phyloP scores from a whole-genome alignment of 1,140 invertebrate species.

The Aphis gossypii region DNA sequence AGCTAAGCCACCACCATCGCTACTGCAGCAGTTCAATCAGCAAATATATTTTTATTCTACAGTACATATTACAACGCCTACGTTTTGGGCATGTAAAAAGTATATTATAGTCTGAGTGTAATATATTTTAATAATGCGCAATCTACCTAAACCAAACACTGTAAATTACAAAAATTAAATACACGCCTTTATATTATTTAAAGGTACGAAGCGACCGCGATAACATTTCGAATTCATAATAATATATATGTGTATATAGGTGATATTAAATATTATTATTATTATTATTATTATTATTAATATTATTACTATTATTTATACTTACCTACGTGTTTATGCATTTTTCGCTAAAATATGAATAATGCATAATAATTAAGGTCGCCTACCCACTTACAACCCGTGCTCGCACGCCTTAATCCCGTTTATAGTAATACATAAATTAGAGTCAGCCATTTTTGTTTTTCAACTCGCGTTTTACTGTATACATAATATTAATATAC shows the following conservation, averaged over 20 bases:
- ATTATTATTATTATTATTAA: not conserved
- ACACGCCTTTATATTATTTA: not conserved
- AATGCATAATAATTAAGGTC: slow-evolving; percentile 35
- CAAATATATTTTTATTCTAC: not conserved
- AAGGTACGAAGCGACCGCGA: not conserved
- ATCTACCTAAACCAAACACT: not conserved
- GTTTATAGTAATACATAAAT: not conserved
- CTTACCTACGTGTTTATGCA: not conserved
- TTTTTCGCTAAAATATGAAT: slow-evolving; percentile 44
- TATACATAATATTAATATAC: not conserved
- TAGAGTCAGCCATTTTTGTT: slow-evolving; percentile 27
- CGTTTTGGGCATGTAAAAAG: not conserved
- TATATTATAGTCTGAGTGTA: not conserved
- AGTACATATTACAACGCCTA: not conserved
- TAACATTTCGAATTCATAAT: slow-evolving; percentile 26
- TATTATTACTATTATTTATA: not conserved
- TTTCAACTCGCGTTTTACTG: not conserved
- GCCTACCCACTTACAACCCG: not conserved
- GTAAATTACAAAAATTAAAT: not conserved
- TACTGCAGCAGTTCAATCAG: not conserved
- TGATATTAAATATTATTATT: not conserved
- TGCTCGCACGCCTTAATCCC: slow-evolving; percentile 18
- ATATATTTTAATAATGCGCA: not conserved
- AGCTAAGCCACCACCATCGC: too few relatives aligned
- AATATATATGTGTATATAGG: not conserved